phyloP scores from a whole-genome alignment of 1,140 invertebrate genomes.

The Drosophila watanabei region DNA sequence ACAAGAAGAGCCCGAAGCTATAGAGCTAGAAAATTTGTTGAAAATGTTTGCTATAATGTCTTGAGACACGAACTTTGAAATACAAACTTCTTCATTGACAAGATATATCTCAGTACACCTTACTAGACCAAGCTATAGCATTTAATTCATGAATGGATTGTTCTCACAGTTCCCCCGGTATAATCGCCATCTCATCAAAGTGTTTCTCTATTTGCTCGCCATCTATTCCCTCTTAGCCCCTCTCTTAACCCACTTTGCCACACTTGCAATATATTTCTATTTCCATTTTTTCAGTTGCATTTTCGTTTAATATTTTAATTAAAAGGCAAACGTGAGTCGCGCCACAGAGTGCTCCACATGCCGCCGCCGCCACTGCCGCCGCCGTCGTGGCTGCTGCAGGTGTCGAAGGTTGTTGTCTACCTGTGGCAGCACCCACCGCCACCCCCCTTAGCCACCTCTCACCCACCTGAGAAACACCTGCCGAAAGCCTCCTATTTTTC shows the following conservation, averaged over 20 bases:
- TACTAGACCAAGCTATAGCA: not conserved
- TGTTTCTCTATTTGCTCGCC: constrained; percentile 25
- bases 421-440: constrained; percentile 17
- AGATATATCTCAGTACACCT: not conserved
- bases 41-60: not conserved
- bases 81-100: not conserved
- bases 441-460: not conserved
- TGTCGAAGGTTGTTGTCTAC: constrained; percentile 76
- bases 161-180: constrained; percentile 11
- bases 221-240: constrained; percentile 3
- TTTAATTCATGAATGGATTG: constrained; percentile 1
- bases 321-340: constrained; percentile 76
- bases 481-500: constrained; percentile 12
- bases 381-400: constrained; percentile 57
- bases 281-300: constrained; percentile 64
- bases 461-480: constrained; percentile 25
- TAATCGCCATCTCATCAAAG: constrained; percentile 28
- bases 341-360: constrained; percentile 68
- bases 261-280: constrained; percentile 33
- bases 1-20: not conserved
- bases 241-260: constrained; percentile 16
- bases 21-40: not conserved
- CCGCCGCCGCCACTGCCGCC: constrained; percentile 4
- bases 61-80: not conserved
- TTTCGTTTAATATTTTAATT: constrained; percentile 84